These are phyloP conservation scores for Actinia tenebrosa DNA, from an alignment of 64 coral and sea anemone genomes.

Conservation along the genomic window DNA sequence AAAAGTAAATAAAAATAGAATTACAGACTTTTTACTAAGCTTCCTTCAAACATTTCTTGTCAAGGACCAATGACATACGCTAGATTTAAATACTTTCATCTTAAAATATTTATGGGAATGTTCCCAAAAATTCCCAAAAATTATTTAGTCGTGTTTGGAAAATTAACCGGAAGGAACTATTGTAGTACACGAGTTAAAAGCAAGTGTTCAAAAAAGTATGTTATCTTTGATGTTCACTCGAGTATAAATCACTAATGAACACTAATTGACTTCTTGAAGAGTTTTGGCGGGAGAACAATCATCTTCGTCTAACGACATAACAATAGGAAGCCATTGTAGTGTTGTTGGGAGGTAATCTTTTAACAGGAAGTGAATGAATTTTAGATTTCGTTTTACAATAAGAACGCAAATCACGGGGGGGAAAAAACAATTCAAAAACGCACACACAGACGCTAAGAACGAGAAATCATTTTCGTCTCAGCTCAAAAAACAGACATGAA, in stretches of 20 bases:
- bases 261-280: neutral
- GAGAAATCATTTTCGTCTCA: neutral
- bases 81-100: neutral
- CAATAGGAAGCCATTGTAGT: neutral
- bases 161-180: neutral
- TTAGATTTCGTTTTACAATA: neutral
- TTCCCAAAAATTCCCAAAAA: neutral
- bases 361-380: neutral
- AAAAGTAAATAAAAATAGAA: neutral
- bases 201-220: neutral
- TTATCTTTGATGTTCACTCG: constrained; percentile 5
- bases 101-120: neutral
- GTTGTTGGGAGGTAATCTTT: neutral
- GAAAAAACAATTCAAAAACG: no score
- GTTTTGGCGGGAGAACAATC: constrained; percentile 6
- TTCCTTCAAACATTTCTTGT: neutral
- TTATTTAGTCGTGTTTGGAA: neutral
- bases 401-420: no score
- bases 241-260: neutral
- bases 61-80: neutral
- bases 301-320: neutral
- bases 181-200: neutral
- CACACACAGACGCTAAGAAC: neutral
- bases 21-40: neutral
- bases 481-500: neutral